These are phyloP conservation scores for Myripristis murdjan DNA, from an alignment of 2,797 vertebrate genomes.

Conservation along the genomic window DNA sequence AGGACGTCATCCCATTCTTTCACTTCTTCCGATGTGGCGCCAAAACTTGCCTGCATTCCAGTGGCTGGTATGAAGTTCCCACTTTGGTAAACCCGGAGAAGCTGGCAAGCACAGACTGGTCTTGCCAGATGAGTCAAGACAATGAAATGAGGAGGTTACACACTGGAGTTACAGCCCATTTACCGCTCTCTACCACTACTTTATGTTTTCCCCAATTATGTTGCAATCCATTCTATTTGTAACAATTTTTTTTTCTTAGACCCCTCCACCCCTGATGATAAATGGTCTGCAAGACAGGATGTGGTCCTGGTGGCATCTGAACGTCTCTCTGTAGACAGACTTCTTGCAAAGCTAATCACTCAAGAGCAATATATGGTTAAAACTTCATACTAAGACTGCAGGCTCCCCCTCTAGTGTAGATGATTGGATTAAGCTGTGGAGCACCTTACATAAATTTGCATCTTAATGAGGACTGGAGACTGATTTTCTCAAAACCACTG, in stretches of 20 bases:
- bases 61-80: background rate
- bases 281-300: too few relatives aligned
- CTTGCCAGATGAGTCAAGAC: background rate
- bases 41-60: background rate
- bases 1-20: too few relatives aligned
- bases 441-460: slow-evolving; percentile 49
- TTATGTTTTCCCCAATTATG: too few relatives aligned
- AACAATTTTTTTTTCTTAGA: too few relatives aligned
- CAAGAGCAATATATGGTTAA: slow-evolving; percentile 31
- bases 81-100: background rate
- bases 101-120: slow-evolving; percentile 12
- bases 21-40: too few relatives aligned
- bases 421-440: slow-evolving; percentile 51
- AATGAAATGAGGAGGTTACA: background rate
- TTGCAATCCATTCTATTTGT: too few relatives aligned
- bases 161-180: too few relatives aligned
- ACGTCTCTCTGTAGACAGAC: background rate
- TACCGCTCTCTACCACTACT: too few relatives aligned
- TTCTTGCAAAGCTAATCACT: slow-evolving; percentile 25
- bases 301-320: background rate
- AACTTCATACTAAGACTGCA: slow-evolving; percentile 22
- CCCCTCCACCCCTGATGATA: too few relatives aligned
- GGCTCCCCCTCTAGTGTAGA: slow-evolving; percentile 31
- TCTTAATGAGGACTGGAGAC: slow-evolving; percentile 59
- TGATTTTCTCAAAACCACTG: slow-evolving; percentile 43